phyloP scores from a whole-genome alignment of 2,113 vertebrate species.

The Ranitomeya variabilis region DNA sequence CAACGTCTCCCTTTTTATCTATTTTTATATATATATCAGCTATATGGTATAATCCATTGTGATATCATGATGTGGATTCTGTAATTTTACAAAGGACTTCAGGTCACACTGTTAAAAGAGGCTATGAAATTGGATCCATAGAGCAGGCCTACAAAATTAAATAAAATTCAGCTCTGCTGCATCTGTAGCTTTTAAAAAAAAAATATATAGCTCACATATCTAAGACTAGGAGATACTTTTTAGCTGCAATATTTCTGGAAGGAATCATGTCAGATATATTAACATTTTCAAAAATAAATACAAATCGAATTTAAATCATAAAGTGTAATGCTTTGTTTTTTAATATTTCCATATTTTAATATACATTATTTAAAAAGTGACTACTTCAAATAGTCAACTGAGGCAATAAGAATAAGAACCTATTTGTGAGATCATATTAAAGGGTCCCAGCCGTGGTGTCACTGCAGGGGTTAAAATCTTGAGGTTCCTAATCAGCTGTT shows the following conservation, averaged over 20 bases:
- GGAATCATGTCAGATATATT: no score
- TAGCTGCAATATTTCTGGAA: no score
- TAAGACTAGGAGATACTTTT: no score
- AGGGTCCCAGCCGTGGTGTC: not conserved
- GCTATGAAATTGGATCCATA: no score
- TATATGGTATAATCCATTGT: not conserved
- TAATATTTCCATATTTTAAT: not conserved
- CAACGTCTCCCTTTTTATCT: no score
- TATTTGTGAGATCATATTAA: not conserved
- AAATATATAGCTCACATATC: no score
- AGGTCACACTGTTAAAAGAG: no score
- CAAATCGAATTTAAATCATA: no score
- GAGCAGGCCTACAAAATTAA: not conserved
- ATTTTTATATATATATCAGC: no score
- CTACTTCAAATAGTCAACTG: not conserved
- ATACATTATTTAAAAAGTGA: not conserved
- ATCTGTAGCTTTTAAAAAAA: not conserved
- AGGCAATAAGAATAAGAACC: not conserved
- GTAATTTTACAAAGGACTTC: no score
- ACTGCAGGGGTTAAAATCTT: slow-evolving; percentile 36
- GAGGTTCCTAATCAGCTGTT: slow-evolving; percentile 50
- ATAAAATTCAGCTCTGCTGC: not conserved
- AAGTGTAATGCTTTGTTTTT: not conserved
- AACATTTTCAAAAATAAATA: no score
- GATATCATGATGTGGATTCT: not conserved